A percentile compares a stretch with the other conserved stretches of the same genome.
phyloP scores from a whole-genome alignment of 37 sponge, comb jelly and placozoan species.

The Aplysina aerophoba region DNA sequence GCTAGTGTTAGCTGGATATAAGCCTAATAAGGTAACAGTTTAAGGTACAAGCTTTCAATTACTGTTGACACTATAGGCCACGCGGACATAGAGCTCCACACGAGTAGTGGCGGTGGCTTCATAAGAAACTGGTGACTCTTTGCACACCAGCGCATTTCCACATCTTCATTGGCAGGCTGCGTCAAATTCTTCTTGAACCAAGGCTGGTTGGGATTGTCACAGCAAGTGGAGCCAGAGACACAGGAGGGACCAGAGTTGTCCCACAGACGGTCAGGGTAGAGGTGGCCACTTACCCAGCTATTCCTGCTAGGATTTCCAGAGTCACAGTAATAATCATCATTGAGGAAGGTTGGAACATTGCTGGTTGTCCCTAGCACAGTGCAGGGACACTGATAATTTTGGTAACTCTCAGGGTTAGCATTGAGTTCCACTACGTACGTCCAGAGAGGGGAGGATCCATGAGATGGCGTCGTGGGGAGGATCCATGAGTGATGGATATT shows the following conservation, averaged over 20 bases:
- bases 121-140: not conserved
- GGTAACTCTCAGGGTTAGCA: not conserved
- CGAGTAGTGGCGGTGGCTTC: constrained; percentile 20
- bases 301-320: not conserved
- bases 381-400: not conserved
- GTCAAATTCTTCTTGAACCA: constrained; percentile 1
- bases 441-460: not conserved
- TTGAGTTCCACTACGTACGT: not conserved
- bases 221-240: constrained; percentile 2
- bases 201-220: constrained; percentile 5
- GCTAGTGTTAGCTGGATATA: too few species aligned
- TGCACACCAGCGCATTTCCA: constrained; percentile 31
- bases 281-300: too few species aligned
- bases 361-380: not conserved
- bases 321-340: constrained; percentile 26
- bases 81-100: not conserved
- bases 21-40: too few species aligned
- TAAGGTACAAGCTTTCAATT: too few species aligned
- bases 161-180: not conserved
- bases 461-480: too few species aligned
- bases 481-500: constrained; percentile 13
- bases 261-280: constrained; percentile 4
- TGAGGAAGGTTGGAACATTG: not conserved
- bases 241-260: constrained; percentile 2
- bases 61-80: not conserved